phyloP scores from a whole-genome alignment of 2,888 invertebrate species.

The Odontomyia ornata region DNA sequence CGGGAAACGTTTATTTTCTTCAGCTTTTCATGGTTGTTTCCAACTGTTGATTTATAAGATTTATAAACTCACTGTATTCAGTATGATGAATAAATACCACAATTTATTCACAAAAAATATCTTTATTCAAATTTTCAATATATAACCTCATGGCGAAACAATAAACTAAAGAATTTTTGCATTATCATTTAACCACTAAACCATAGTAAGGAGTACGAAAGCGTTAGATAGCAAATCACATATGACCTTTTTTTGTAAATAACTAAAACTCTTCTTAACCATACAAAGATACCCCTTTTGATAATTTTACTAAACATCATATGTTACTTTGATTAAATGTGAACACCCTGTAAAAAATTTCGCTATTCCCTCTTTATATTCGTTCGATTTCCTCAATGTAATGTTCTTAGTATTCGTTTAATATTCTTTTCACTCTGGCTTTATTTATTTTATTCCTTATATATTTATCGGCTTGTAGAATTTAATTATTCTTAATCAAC shows the following conservation, averaged over 20 bases:
- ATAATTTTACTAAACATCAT: too few relatives aligned
- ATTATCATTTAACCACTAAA: too few relatives aligned
- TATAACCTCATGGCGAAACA: background rate
- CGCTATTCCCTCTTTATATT: slow-evolving; percentile 9
- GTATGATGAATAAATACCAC: background rate
- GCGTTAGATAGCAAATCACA: background rate
- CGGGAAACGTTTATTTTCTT: too few relatives aligned
- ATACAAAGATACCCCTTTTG: too few relatives aligned
- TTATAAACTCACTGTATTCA: too few relatives aligned
- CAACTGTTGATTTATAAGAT: too few relatives aligned
- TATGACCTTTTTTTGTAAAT: background rate
- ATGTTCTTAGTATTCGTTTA: background rate
- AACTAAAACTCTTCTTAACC: too few relatives aligned
- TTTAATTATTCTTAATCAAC: slow-evolving; percentile 34
- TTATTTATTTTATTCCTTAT: background rate
- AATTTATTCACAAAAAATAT: slow-evolving; percentile 25
- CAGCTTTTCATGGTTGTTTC: too few relatives aligned
- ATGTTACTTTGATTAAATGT: slow-evolving; percentile 24
- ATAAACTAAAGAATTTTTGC: too few relatives aligned
- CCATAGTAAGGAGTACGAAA: background rate
- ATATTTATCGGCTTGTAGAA: background rate
- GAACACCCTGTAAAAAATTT: slow-evolving; percentile 43
- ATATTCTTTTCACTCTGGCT: background rate
- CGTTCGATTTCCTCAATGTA: background rate
- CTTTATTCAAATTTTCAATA: slow-evolving; percentile 21